Base-by-base conservation (phyloP, 2,888 invertebrate species). In the Antheraea assamensis region DNA sequence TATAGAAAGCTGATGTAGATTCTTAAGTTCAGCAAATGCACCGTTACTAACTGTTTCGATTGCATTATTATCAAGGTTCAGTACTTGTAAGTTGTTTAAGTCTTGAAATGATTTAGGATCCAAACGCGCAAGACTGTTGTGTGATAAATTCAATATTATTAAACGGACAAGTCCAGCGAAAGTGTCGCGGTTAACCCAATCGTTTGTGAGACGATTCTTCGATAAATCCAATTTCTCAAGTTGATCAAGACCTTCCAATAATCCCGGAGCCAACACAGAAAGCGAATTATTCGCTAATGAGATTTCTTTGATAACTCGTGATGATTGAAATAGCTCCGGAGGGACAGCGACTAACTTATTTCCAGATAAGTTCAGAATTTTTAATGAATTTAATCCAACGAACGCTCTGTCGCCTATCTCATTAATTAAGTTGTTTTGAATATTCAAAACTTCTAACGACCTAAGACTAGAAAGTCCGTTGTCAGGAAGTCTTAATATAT, bases 201-300 rank as follows among this genome's bases (percentile, higher is more conserved):
- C 96, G 83, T 96, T 97, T 68, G 96, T 96, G 74, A 98, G 92
- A 79, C 96, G 96, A 90, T 97, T 97, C 82, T 93, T 93, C 74
- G 97, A 96, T 84, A 97, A 94, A 91, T 97, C 97, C 78, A 97
- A 94, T 80, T 96, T 95, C 87, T 96, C 96, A 74, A 98, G 94
- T 87, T 97, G 96, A 88, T 96, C 96, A 81, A 97, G 93, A 75
- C 96, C 96, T 90, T 97, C 96, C 75, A 98, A 94, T 76, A 97
- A 91, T 72, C 97, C 97, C 21, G 97, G 97, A 72, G 97, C 97
- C 75, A 98, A 91, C 58, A 97, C 96, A 77, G 96, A 95, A 77
- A 98, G 92, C n/a, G 97, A 97, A 90, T 98, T 98, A 90, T 97
- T 97, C 81, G 96, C 96, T 82, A 97, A 95, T 86, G 97, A 96